A percentile compares a stretch with the other conserved stretches of the same genome.
These are phyloP conservation scores for Clarias platycephalus DNA, from an alignment of 2,797 vertebrate genomes.

Conservation along the genomic window DNA sequence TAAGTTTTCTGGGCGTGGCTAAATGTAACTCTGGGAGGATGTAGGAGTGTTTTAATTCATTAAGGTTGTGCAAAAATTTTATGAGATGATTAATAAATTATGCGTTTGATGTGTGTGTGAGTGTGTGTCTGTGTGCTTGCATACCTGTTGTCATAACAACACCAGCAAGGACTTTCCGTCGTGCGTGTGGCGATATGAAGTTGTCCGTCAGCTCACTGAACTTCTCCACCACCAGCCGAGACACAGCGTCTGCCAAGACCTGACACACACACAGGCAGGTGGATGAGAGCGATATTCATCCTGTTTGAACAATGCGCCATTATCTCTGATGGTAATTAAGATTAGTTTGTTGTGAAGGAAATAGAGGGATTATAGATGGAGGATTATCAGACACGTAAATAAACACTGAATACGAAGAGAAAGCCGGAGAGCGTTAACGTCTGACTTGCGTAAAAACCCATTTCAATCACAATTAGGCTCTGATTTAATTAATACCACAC, in stretches of 20 bases:
- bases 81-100: neutral
- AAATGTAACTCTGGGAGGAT: neutral
- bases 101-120: neutral
- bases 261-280: slow-evolving; percentile 56
- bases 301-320: slow-evolving; percentile 60
- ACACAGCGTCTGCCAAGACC: slow-evolving; percentile 85
- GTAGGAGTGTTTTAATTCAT: neutral
- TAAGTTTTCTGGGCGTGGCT: neutral
- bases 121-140: neutral
- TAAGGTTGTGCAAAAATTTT: neutral
- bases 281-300: slow-evolving; percentile 32
- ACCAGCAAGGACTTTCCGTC: slow-evolving; percentile 85
- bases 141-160: slow-evolving; percentile 89
- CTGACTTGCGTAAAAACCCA: slow-evolving; percentile 44
- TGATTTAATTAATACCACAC: slow-evolving; percentile 54
- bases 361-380: slow-evolving; percentile 56
- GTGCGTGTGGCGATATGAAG: slow-evolving; percentile 85
- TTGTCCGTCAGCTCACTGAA: slow-evolving; percentile 86
- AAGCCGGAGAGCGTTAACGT: slow-evolving; percentile 46
- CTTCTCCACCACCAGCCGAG: slow-evolving; percentile 84
- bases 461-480: slow-evolving; percentile 43
- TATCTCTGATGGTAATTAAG: slow-evolving; percentile 69
- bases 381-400: slow-evolving; percentile 67
- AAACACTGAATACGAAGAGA: slow-evolving; percentile 50
- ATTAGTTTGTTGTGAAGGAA: slow-evolving; percentile 57